Evolutionary conservation across 2,888 invertebrate genomes (phyloP).

Genomic region (Leistus spinibarbis): DNA sequence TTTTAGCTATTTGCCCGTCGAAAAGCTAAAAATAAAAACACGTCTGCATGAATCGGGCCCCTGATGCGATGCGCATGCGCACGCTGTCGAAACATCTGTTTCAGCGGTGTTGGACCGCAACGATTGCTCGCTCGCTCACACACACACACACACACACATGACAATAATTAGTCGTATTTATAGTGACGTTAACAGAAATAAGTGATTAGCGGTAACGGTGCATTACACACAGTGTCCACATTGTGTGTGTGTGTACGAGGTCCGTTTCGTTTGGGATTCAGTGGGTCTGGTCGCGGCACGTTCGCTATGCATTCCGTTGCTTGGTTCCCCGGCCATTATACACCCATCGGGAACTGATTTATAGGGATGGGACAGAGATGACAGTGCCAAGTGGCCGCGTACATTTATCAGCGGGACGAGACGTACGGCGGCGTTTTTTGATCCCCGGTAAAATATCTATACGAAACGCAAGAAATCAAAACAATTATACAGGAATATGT

Average conservation of each 20-base stretch:
- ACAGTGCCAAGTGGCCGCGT: constrained; percentile 7
- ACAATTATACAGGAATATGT: neutral
- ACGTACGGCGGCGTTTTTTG: neutral
- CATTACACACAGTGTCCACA: constrained; percentile 14
- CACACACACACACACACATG: constrained; percentile 46
- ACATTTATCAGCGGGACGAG: constrained; percentile 6
- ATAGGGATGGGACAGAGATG: constrained; percentile 8
- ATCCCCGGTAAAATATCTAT: neutral
- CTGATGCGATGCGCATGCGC: neutral
- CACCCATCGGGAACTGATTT: constrained; percentile 1
- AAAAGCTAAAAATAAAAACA: constrained; percentile 45
- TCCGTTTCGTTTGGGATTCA: neutral
- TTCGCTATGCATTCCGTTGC: neutral
- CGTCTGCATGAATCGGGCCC: neutral
- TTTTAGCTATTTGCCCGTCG: constrained; percentile 50
- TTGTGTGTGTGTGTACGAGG: neutral
- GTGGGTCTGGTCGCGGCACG: neutral
- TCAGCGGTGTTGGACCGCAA: constrained; percentile 8
- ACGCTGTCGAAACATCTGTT: constrained; percentile 11
- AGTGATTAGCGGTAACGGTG: constrained; percentile 38
- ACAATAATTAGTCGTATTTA: constrained; percentile 48
- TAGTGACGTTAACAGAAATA: constrained; percentile 40
- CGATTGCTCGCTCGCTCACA: constrained; percentile 10
- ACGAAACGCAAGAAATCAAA: neutral
- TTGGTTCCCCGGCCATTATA: neutral